A percentile compares a stretch with the other conserved stretches of the same genome.
phyloP scores from a whole-genome alignment of 92 coral and sea anemone genomes.

The Isaurus tuberculatus region DNA sequence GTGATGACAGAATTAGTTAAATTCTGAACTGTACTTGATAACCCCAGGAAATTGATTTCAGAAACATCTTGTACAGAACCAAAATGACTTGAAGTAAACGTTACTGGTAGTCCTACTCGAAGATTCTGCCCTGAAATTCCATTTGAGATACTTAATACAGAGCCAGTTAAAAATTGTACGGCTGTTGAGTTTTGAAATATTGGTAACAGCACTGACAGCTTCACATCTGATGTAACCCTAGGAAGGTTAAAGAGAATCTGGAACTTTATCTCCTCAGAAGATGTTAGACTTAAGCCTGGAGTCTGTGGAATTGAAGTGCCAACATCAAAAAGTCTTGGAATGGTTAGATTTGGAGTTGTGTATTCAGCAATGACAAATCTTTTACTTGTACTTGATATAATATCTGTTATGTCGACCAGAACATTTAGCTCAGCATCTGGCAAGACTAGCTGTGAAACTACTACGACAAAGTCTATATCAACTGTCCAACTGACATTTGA shows the following conservation, averaged over 20 bases:
- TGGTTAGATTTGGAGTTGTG: constrained; percentile 50
- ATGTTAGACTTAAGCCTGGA: constrained; percentile 62
- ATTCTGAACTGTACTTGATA: constrained; percentile 46
- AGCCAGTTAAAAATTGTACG: constrained; percentile 63
- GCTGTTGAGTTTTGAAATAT: constrained; percentile 65
- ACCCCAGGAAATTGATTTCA: constrained; percentile 68
- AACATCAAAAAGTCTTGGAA: constrained; percentile 32
- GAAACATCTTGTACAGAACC: constrained; percentile 63
- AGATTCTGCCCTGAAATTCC: constrained; percentile 64
- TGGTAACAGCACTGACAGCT: constrained; percentile 64
- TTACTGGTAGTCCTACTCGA: constrained; percentile 43
- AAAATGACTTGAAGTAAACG: constrained; percentile 36
- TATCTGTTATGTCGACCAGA: constrained; percentile 60
- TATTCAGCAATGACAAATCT: constrained; percentile 62
- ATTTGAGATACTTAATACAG: constrained; percentile 51
- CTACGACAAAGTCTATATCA: constrained; percentile 42
- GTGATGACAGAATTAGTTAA: constrained; percentile 50
- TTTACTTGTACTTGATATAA: constrained; percentile 33
- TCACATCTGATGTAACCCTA: constrained; percentile 72
- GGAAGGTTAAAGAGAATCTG: constrained; percentile 68
- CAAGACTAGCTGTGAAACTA: constrained; percentile 57
- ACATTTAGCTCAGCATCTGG: constrained; percentile 71
- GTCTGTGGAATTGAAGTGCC: constrained; percentile 69
- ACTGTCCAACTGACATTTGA: constrained; percentile 83
- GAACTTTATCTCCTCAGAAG: constrained; percentile 71